A percentile compares a stretch with the other conserved stretches of the same genome.
phyloP scores from a whole-genome alignment of 2,888 invertebrate genomes.

The Cephus pulcher region DNA sequence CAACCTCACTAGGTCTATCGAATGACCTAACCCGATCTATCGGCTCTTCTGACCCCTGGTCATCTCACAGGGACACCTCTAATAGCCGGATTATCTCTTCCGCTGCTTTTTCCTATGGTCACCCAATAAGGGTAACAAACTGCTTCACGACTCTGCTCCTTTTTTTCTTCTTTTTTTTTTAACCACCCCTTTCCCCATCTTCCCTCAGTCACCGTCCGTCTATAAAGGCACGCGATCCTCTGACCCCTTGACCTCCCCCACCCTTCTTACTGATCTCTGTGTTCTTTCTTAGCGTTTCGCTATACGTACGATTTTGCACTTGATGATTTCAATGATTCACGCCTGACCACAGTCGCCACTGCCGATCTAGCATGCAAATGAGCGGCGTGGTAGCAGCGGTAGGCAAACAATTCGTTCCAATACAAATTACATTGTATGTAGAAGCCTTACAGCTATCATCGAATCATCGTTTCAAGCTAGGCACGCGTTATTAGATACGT shows the following conservation, averaged over 20 bases:
- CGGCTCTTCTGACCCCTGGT: constrained; percentile 49
- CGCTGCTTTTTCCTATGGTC: constrained; percentile 38
- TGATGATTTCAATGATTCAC: not conserved
- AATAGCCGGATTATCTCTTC: constrained; percentile 65
- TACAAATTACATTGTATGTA: constrained; percentile 25
- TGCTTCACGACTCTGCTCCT: not conserved
- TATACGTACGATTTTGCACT: not conserved
- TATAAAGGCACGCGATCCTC: not conserved
- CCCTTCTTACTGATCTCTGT: not conserved
- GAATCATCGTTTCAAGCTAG: constrained; percentile 18
- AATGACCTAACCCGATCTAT: constrained; percentile 53
- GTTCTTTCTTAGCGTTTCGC: not conserved
- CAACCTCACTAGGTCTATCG: constrained; percentile 48
- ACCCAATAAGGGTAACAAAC: constrained; percentile 53
- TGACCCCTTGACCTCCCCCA: not conserved
- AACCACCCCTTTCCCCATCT: not conserved
- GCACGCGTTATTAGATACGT: constrained; percentile 13
- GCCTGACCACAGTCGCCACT: not conserved
- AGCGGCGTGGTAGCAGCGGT: constrained; percentile 11
- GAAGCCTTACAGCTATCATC: constrained; percentile 24
- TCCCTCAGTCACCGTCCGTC: not conserved
- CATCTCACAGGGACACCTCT: constrained; percentile 63
- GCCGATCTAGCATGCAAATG: constrained; percentile 15
- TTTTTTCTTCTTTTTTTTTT: not conserved
- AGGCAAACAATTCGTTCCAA: constrained; percentile 22